Evolutionary conservation across 2,888 invertebrate genomes (phyloP), one percentile per base, ranked within the genome.

Genomic region (Agrilus cyanescens): DNA sequence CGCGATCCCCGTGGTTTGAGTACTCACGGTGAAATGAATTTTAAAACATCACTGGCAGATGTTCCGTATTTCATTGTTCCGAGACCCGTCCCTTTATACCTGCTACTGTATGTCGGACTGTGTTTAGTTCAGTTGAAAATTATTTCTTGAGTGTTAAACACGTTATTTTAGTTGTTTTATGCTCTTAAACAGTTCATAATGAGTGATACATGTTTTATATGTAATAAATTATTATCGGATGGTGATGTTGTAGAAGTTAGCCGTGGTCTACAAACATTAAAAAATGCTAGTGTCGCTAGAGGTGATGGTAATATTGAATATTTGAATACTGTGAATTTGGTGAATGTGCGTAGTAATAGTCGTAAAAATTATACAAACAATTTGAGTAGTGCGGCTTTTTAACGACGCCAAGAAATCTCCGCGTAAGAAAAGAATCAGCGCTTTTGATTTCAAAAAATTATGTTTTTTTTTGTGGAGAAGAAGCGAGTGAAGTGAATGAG

Each of bases 401-500:
- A n/a, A n/a, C n/a, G n/a, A n/a, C n/a, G n/a, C n/a, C n/a, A n/a
- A n/a, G n/a, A n/a, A n/a, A n/a, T n/a, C n/a, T n/a, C n/a, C 54
- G 55, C 37, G 20, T 47, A 14, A 58, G 52, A n/a, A n/a, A n/a
- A 55, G 55, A 56, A 48, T 56, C 55, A 49, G 49, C 40, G 52
- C 32, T 57, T 57, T 55, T 55, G 52, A 56, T 57, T 53, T 47
- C 51, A 53, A 53, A 44, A 55, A n/a, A n/a, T n/a, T n/a, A 43
- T 41, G 12, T 40, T 56, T 43, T 50, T 55, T 62, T 62, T 61
- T 62, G 62, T 56, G 57, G 59, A 50, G 38, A 62, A 49, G 49
- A 50, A 48, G 55, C 54, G 55, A 49, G 59, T 58, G 58, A 59
- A 53, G 49, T 50, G 46, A 14, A 6, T 29, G 35, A 40, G 20